Evolutionary conservation across 2,888 invertebrate species (phyloP), one percentile per base, ranked within the genome.

Genomic region (Eupeodes latifasciatus): DNA sequence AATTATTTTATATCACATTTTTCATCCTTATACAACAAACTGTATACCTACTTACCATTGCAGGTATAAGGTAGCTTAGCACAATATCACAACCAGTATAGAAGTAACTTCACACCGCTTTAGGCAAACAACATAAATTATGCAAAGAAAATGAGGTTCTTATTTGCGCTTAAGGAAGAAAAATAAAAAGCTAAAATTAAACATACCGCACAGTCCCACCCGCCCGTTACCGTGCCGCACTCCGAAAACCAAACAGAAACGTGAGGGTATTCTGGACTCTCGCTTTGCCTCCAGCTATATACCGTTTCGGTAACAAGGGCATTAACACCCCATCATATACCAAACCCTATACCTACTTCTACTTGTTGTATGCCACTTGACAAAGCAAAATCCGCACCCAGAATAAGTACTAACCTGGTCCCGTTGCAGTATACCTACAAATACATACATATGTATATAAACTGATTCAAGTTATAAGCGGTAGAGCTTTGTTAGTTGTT

Each of bases 81-180:
- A 16, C 16, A n/a, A 19, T 71, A 57, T 55, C 64, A 5, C 34
- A 14, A n/a, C 10, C 11, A 53, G 55, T 19, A 47, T 47, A 49
- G 19, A 64, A 57, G 74, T 81, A 57, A 57, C 84, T 80, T 76
- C 59, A 61, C 66, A 78, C 51, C 81, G 80, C 88, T 88, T 81
- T 57, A 44, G 81, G 85, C 88, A 85, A 88, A 88, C 85, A 81
- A 44, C 78, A 81, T 88, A 85, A 88, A 88, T 88, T 85, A 88
- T 85, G 85, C 85, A 78, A 81, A 81, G 81, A 84, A 88, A 88
- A 88, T 88, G 88, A 85, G 85, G 84, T 88, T 88, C 85, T 88
- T 85, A 88, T 88, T 88, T 88, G 85, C 53, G 78, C 59, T 71
- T 64, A 81, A 83, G 84, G 47, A 76, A 84, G 36, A 76, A 84